Base-by-base conservation (phyloP, 1,140 invertebrate genomes). In the Lethrus apterus region DNA sequence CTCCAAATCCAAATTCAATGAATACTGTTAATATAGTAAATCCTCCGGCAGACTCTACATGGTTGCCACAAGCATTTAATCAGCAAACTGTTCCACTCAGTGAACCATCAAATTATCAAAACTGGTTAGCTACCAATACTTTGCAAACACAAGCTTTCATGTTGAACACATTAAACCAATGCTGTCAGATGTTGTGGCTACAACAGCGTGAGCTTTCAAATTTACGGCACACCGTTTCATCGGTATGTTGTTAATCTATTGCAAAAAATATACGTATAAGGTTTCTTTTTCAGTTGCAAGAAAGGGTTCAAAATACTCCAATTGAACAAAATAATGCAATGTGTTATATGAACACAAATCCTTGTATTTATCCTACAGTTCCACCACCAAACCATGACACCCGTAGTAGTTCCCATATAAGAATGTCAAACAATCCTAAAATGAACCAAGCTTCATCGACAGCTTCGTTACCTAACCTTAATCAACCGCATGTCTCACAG, bases 141-240 rank as follows among this genome's bases (percentile, higher is more conserved):
- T 46, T 67, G 14, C 68, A 70, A 41, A 69, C 68, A 10, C 69
- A 71, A 50, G 66, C 70, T 17, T 59, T 70, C 42, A 58, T 70
- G 49, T 44, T 71, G 10, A 64, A 68, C 24, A 65, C 68, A 4
- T 46, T 73, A 13, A 71, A 65, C 49, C 70, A 72, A 38, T 72
- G 71, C 54, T 71, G 68, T 51, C 68, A 72, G 52, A 61, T 71
- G 56, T 44, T 73, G 10, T 71, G 68, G 65, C 40, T 69, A 35
- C 70, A 72, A 48, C 70, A 73, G 48, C 51, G 64, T 17, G 70
- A 71, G 50, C 44, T 73, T n/a, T 55, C 58, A 1, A 36, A 57
- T 5, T 47, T 73, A 14, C 56, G 65, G 11, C 59, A 54, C 13
- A 61, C 51, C 14, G 52, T 71, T 2, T 48, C 54, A 17, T 41